Conservation (phyloP, 2,113 vertebrate genomes). For the Zosterops hypoxanthus region DNA sequence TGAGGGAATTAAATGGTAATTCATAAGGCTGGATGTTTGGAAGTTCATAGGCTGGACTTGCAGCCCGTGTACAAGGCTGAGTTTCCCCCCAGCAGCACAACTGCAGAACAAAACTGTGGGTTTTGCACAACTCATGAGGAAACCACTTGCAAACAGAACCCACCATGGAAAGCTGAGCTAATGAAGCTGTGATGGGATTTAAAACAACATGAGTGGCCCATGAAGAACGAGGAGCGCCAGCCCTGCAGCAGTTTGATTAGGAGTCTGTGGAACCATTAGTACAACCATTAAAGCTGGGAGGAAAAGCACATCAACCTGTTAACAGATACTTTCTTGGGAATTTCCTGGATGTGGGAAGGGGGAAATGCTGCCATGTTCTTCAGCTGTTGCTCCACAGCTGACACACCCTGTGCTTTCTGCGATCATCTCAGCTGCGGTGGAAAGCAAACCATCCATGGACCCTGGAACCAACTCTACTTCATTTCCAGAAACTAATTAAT, state of each 20-base stretch:
- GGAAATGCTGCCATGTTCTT: not conserved
- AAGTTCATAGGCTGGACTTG: not conserved
- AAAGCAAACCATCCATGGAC: conserved; percentile 32
- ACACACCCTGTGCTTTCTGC: not conserved
- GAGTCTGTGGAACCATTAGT: not conserved
- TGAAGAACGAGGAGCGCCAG: not conserved
- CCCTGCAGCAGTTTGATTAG: not conserved
- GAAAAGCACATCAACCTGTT: not conserved
- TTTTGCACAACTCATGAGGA: not conserved
- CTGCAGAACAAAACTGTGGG: not conserved
- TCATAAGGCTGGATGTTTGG: not conserved
- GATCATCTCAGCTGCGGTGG: not conserved
- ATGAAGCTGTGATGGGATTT: conserved; percentile 20
- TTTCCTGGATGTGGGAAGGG: not conserved
- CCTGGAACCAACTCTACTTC: conserved; percentile 44
- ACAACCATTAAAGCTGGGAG: not conserved
- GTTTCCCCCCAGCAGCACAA: not conserved
- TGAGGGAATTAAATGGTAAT: not conserved
- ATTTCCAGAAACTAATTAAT: conserved; percentile 68
- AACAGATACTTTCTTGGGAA: not conserved
- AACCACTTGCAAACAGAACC: not conserved
- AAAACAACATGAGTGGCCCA: not conserved
- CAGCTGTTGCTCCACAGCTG: not conserved
- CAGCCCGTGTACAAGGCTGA: not conserved
- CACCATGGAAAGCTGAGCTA: not conserved